A percentile compares a stretch with the other conserved stretches of the same genome.
These are phyloP conservation scores for Caenorhabditis virilis DNA, from an alignment of 2,888 invertebrate species.

Conservation along the genomic window DNA sequence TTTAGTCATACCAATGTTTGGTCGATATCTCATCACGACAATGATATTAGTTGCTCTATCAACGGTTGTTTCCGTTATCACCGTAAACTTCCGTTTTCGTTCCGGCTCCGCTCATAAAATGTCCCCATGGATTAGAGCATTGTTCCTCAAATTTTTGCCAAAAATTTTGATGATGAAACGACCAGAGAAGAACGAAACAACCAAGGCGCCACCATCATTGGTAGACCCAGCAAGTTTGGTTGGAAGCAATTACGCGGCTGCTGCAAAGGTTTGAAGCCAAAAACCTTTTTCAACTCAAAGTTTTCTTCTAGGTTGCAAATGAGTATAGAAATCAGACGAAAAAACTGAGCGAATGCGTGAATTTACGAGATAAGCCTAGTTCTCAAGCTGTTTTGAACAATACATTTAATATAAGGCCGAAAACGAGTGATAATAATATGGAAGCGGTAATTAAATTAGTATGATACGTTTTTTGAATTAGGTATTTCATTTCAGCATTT, in stretches of 20 bases:
- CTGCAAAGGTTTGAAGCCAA: constrained; percentile 31
- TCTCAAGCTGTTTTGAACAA: constrained; percentile 41
- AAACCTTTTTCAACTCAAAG: constrained; percentile 2
- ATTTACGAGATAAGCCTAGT: constrained; percentile 36
- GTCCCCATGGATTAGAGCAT: constrained; percentile 66
- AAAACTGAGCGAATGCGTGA: constrained; percentile 12
- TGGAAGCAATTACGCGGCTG: constrained; percentile 39
- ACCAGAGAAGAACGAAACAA: constrained; percentile 47
- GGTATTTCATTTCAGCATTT: constrained; percentile 5
- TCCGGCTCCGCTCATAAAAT: constrained; percentile 66
- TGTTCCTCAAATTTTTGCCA: constrained; percentile 65
- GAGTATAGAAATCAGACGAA: constrained; percentile 28
- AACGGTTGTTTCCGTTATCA: constrained; percentile 61
- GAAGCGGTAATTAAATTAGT: constrained; percentile 35
- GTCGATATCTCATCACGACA: constrained; percentile 68
- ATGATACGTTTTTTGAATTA: too few species aligned
- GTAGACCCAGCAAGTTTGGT: constrained; percentile 44
- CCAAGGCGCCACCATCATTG: constrained; percentile 32
- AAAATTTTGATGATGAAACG: constrained; percentile 62
- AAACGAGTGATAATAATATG: constrained; percentile 32
- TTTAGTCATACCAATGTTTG: constrained; percentile 69
- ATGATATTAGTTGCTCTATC: constrained; percentile 68
- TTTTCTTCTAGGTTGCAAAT: constrained; percentile 20
- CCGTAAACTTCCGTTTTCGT: constrained; percentile 68
- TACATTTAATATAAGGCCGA: constrained; percentile 36